A percentile compares a stretch with the other conserved stretches of the same genome.
Conservation (phyloP, 2,797 vertebrate genomes). For the Notoglanidium macrostoma region DNA sequence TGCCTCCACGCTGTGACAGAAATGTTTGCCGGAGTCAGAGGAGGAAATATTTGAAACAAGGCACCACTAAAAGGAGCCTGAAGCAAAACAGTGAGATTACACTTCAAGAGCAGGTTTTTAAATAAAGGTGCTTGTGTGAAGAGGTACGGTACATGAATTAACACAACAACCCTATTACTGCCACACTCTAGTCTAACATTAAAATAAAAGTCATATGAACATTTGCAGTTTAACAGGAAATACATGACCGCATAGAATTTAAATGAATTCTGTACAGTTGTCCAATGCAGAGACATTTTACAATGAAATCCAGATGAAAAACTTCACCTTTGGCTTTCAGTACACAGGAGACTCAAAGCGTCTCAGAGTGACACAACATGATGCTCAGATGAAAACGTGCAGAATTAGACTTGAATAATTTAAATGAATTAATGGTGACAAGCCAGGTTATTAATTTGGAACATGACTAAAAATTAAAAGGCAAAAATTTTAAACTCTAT, state of each 20-base stretch:
- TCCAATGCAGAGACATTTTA: slow-evolving; percentile 14
- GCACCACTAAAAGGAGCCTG: slow-evolving; percentile 54
- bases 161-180: slow-evolving; percentile 36
- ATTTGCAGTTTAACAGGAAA: slow-evolving; percentile 25
- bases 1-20: slow-evolving; percentile 62
- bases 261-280: slow-evolving; percentile 24
- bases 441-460: slow-evolving; percentile 61
- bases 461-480: slow-evolving; percentile 57
- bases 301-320: slow-evolving; percentile 29
- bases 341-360: slow-evolving; percentile 35
- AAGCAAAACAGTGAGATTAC: slow-evolving; percentile 55
- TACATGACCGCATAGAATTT: slow-evolving; percentile 21
- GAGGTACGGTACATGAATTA: slow-evolving; percentile 32
- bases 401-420: slow-evolving; percentile 43
- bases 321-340: slow-evolving; percentile 28
- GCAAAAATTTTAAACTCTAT: not conserved
- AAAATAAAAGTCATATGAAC: slow-evolving; percentile 35
- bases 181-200: slow-evolving; percentile 25
- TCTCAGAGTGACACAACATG: slow-evolving; percentile 37
- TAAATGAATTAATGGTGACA: slow-evolving; percentile 58
- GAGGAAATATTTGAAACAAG: slow-evolving; percentile 61
- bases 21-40: slow-evolving; percentile 61
- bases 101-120: slow-evolving; percentile 55
- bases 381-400: slow-evolving; percentile 39
- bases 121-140: slow-evolving; percentile 56